phyloP scores from a whole-genome alignment of 1,140 invertebrate species.

The Anadara kagoshimensis region DNA sequence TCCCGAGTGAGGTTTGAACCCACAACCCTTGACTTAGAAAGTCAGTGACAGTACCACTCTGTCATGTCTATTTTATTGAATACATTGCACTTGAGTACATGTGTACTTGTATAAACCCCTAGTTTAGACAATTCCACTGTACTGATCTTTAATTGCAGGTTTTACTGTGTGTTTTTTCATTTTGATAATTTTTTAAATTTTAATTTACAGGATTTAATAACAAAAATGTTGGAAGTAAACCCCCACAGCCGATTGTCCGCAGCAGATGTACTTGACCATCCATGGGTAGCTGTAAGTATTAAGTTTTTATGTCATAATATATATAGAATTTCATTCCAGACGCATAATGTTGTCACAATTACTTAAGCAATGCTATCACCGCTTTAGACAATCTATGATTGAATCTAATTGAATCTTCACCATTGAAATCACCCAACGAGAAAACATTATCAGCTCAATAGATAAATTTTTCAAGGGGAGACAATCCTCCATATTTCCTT shows the following conservation, averaged over 20 bases:
- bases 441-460: too few relatives aligned
- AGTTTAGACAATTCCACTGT: too few relatives aligned
- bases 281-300: constrained; percentile 82
- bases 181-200: not conserved
- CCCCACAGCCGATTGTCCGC: constrained; percentile 91
- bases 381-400: not conserved
- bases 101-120: too few relatives aligned
- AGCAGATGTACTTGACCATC: constrained; percentile 94
- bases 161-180: not conserved
- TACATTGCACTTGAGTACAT: too few relatives aligned
- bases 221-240: constrained; percentile 91
- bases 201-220: constrained; percentile 77
- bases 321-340: not conserved
- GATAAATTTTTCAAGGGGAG: too few relatives aligned
- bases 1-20: too few relatives aligned
- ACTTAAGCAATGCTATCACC: not conserved
- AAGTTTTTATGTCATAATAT: not conserved
- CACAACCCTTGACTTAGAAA: too few relatives aligned
- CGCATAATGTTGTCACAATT: not conserved
- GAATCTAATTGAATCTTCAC: too few relatives aligned
- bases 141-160: not conserved
- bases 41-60: too few relatives aligned
- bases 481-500: too few relatives aligned
- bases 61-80: too few relatives aligned
- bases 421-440: not conserved